Evolutionary conservation across 2,888 invertebrate species (phyloP).

Genomic region (Meteorus cinctellus): DNA sequence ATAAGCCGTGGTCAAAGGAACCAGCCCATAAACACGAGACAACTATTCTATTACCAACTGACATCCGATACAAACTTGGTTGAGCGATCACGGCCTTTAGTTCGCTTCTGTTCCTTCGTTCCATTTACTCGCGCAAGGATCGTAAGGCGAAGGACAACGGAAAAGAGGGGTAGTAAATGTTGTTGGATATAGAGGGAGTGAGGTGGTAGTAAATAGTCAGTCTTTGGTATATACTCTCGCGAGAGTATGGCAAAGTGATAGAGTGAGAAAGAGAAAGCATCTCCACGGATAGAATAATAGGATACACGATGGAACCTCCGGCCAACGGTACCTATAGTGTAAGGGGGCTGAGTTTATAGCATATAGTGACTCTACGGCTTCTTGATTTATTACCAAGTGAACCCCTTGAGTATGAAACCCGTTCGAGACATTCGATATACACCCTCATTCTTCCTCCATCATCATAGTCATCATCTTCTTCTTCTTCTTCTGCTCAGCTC

Average conservation of each 20-base stretch:
- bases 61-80: constrained; percentile 71
- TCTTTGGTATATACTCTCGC: constrained; percentile 8
- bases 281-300: constrained; percentile 65
- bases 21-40: constrained; percentile 64
- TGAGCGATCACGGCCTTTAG: constrained; percentile 67
- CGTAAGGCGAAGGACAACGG: constrained; percentile 45
- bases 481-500: not conserved
- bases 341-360: constrained; percentile 63
- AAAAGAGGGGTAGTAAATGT: constrained; percentile 37
- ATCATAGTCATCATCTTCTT: not conserved
- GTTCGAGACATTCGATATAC: constrained; percentile 57
- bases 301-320: constrained; percentile 60
- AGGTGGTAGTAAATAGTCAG: constrained; percentile 36
- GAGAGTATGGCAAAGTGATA: constrained; percentile 44
- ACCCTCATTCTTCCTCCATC: constrained; percentile 22
- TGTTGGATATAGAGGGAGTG: constrained; percentile 42
- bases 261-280: constrained; percentile 49
- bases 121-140: constrained; percentile 40
- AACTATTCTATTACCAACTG: constrained; percentile 71
- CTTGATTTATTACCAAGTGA: constrained; percentile 72
- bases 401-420: constrained; percentile 62
- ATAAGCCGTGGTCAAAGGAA: constrained; percentile 62
- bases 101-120: constrained; percentile 56
- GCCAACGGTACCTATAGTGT: constrained; percentile 23
- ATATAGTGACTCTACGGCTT: constrained; percentile 66